Percentiles rank a stretch among this genome's conserved stretches.
Evolutionary conservation across 2,888 invertebrate genomes (phyloP).

Genomic region (Spilosoma lubricipeda): DNA sequence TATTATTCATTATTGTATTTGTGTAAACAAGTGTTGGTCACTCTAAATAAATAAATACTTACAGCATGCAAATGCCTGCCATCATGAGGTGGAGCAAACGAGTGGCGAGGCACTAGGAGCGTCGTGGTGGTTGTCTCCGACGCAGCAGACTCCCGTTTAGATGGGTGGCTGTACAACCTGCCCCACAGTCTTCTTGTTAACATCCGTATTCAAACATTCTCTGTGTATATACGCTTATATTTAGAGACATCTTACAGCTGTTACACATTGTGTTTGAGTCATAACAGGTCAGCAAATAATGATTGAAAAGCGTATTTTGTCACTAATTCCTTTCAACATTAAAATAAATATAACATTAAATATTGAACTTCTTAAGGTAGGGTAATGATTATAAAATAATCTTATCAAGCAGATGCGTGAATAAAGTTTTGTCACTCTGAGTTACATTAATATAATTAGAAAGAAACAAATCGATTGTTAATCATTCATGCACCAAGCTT

Average conservation of each 20-base stretch:
- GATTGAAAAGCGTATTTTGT: not conserved
- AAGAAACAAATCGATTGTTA: not conserved
- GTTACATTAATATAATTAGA: not conserved
- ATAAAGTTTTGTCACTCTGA: not conserved
- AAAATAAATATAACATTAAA: not conserved
- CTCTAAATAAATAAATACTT: slow-evolving; percentile 50
- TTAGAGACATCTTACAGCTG: slow-evolving; percentile 33
- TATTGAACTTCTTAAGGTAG: not conserved
- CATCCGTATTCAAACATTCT: slow-evolving; percentile 57
- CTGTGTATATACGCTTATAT: slow-evolving; percentile 51
- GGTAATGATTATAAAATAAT: not conserved
- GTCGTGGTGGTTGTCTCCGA: slow-evolving; percentile 94
- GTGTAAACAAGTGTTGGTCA: too few relatives aligned
- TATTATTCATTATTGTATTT: too few relatives aligned
- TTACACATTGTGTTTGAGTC: not conserved
- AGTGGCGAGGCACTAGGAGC: slow-evolving; percentile 84
- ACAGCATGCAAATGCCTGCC: slow-evolving; percentile 77
- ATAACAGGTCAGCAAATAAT: slow-evolving; percentile 9
- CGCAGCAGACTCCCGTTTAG: slow-evolving; percentile 92
- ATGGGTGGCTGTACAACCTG: slow-evolving; percentile 91
- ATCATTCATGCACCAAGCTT: not conserved
- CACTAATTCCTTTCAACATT: not conserved
- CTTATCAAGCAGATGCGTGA: not conserved
- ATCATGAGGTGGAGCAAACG: slow-evolving; percentile 77
- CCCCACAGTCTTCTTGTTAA: slow-evolving; percentile 62